Evolutionary conservation across 1,140 invertebrate genomes (phyloP).

Genomic region (Chironomus tepperi): DNA sequence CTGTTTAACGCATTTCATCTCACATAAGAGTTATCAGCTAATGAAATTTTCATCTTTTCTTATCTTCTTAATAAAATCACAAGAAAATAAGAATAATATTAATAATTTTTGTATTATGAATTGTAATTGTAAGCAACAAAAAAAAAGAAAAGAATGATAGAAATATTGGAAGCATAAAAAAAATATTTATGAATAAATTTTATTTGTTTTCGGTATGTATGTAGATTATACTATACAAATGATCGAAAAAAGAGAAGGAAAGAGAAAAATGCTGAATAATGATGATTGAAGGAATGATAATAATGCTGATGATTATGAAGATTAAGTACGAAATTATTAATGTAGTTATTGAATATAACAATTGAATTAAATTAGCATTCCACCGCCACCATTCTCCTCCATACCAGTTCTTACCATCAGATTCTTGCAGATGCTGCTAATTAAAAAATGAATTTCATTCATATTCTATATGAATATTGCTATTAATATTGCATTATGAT

Average conservation of each 20-base stretch:
- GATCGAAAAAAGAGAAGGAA: neutral
- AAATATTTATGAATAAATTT: neutral
- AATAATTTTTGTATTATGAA: too few species aligned
- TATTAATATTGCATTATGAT: too few species aligned
- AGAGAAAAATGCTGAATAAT: neutral
- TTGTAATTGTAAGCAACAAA: too few species aligned
- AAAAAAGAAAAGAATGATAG: too few species aligned
- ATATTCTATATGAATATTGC: too few species aligned
- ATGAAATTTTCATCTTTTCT: too few species aligned
- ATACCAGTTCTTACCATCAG: neutral
- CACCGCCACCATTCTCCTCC: neutral
- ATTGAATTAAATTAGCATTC: slow-evolving; percentile 10
- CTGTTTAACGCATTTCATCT: too few species aligned
- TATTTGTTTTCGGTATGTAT: neutral
- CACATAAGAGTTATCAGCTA: too few species aligned
- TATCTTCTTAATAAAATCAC: too few species aligned
- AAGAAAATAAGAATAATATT: too few species aligned
- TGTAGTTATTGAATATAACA: neutral
- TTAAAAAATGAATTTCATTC: neutral
- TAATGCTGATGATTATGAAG: slow-evolving; percentile 8
- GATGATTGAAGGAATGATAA: neutral
- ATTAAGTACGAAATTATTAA: slow-evolving; percentile 10
- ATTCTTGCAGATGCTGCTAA: neutral
- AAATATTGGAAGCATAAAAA: too few species aligned
- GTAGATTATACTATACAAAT: too few species aligned